Conservation (phyloP, 2,113 vertebrate genomes). For the Cricetomys ansorgei region DNA sequence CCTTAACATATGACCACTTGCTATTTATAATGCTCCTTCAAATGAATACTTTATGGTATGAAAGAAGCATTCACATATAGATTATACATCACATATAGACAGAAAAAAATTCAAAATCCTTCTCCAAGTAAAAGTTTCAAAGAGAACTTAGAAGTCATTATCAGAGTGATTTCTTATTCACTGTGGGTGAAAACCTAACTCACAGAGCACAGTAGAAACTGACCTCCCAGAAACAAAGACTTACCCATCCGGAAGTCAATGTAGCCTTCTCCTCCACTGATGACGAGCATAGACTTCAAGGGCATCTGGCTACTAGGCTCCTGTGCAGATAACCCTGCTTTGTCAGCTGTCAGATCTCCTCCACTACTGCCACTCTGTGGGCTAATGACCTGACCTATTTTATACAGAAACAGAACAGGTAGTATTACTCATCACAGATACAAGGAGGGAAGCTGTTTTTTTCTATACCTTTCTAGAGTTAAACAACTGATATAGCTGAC, state of each 20-base stretch:
- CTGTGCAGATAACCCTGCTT: conserved; percentile 78
- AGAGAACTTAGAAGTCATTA: background rate
- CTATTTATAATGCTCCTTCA: conserved; percentile 12
- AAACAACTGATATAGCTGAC: background rate
- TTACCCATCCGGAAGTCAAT: conserved; percentile 99
- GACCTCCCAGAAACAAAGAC: conserved; percentile 62
- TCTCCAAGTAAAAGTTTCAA: conserved; percentile 18
- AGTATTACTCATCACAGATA: background rate
- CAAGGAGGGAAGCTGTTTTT: background rate
- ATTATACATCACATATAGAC: too few species aligned
- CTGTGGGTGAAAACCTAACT: background rate
- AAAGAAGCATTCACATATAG: background rate
- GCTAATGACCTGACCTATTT: conserved; percentile 91
- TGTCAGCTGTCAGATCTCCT: conserved; percentile 87
- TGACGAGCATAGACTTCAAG: conserved; percentile 93
- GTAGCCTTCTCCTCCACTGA: conserved; percentile 99
- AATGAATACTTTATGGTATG: background rate
- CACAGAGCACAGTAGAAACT: background rate
- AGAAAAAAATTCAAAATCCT: background rate
- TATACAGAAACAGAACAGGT: conserved; percentile 48
- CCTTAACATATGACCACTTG: background rate
- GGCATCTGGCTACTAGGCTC: conserved; percentile 88
- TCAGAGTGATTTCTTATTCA: background rate
- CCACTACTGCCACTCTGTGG: conserved; percentile 84
- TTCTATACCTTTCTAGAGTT: background rate